phyloP scores from a whole-genome alignment of 1,140 invertebrate genomes.

The Colletes gigas region DNA sequence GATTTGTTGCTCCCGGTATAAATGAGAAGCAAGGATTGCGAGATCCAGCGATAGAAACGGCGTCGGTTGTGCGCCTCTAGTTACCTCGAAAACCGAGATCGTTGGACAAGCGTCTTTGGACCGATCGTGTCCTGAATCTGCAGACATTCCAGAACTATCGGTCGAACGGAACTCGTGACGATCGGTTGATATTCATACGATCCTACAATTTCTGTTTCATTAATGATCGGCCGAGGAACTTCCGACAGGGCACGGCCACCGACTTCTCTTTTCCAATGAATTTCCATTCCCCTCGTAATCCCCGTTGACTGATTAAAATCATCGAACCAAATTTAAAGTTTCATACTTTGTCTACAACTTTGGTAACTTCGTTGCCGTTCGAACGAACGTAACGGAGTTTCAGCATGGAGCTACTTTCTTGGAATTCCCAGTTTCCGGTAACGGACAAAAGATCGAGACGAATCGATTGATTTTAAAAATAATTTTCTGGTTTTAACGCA shows the following conservation, averaged over 20 bases:
- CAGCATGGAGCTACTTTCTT: too few relatives aligned
- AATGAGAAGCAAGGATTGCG: conserved; percentile 54
- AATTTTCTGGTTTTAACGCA: too few relatives aligned
- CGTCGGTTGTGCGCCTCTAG: conserved; percentile 21
- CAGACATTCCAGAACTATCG: conserved; percentile 39
- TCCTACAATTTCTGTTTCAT: conserved; percentile 30
- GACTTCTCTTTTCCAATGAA: background rate
- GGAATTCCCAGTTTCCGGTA: too few relatives aligned
- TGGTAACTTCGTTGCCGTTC: too few relatives aligned
- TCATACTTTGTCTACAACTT: too few relatives aligned
- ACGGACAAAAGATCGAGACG: too few relatives aligned
- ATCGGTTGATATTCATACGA: conserved; percentile 34
- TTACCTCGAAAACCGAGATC: conserved; percentile 38
- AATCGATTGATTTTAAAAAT: too few relatives aligned
- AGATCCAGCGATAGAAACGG: conserved; percentile 55
- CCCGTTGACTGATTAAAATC: too few relatives aligned
- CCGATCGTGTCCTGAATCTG: conserved; percentile 47
- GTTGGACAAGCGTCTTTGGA: conserved; percentile 36
- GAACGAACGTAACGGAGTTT: too few relatives aligned
- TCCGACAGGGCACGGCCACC: background rate
- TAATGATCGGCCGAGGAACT: background rate
- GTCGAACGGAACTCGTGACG: conserved; percentile 30
- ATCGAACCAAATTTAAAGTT: too few relatives aligned
- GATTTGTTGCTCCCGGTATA: conserved; percentile 58
- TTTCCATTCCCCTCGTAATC: background rate